Conservation (phyloP, 2,888 invertebrate genomes). For the Hydraecia micacea region DNA sequence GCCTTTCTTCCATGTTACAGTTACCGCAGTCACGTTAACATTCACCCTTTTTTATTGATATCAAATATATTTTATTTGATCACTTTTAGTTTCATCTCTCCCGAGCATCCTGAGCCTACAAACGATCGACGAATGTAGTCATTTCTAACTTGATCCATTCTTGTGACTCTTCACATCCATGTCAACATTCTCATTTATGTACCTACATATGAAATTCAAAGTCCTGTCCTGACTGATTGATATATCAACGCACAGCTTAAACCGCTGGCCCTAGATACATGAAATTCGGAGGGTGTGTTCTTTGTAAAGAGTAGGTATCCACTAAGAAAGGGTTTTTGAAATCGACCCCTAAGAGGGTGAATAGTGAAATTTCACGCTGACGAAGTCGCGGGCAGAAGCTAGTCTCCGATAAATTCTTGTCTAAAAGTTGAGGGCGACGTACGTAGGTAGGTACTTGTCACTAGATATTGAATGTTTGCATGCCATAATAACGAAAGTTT, state of each 20-base stretch:
- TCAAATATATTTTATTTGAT: neutral
- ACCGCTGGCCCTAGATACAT: too few species aligned
- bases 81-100: neutral
- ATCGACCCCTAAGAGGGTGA: too few species aligned
- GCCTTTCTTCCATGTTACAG: neutral
- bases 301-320: too few species aligned
- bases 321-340: too few species aligned
- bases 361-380: too few species aligned
- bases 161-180: neutral
- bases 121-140: too few species aligned
- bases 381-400: too few species aligned
- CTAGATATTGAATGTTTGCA: neutral
- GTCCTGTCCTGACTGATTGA: too few species aligned
- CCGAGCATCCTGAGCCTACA: neutral
- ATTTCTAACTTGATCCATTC: neutral
- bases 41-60: neutral
- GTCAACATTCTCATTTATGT: neutral
- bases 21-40: neutral
- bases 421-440: neutral
- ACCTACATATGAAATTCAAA: too few species aligned
- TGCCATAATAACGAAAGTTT: slow-evolving; percentile 4
- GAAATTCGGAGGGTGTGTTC: too few species aligned
- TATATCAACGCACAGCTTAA: too few species aligned
- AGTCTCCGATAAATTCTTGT: neutral
- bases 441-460: neutral